Evolutionary conservation across 2,797 vertebrate genomes (phyloP).

Genomic region (Cyclura pinguis): DNA sequence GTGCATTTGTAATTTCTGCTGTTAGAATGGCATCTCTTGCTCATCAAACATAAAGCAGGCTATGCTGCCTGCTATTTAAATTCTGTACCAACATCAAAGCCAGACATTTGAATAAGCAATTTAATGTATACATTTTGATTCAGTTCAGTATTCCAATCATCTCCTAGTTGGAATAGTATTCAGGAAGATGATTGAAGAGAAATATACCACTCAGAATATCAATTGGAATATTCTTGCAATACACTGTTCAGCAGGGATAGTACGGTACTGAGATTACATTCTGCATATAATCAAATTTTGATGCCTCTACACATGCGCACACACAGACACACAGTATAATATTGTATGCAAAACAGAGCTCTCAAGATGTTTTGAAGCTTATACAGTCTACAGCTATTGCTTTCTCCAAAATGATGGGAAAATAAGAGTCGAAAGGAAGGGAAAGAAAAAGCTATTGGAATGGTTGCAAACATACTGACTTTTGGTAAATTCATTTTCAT

Average conservation of each 20-base stretch:
- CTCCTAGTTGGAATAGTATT: slow-evolving; percentile 79
- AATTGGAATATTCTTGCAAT: slow-evolving; percentile 78
- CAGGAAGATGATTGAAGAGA: slow-evolving; percentile 78
- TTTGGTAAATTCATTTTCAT: slow-evolving; percentile 51
- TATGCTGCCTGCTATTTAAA: slow-evolving; percentile 78
- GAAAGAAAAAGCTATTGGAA: slow-evolving; percentile 43
- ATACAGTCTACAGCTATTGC: slow-evolving; percentile 52
- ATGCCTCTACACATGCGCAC: slow-evolving; percentile 72
- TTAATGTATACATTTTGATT: slow-evolving; percentile 84
- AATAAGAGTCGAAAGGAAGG: slow-evolving; percentile 22
- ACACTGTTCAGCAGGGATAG: slow-evolving; percentile 74
- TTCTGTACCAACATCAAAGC: slow-evolving; percentile 80
- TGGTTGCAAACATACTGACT: slow-evolving; percentile 42
- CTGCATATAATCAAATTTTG: slow-evolving; percentile 81
- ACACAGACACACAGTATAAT: slow-evolving; percentile 63
- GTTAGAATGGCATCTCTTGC: slow-evolving; percentile 61
- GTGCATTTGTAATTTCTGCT: slow-evolving; percentile 63
- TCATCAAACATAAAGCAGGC: slow-evolving; percentile 79
- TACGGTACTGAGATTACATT: slow-evolving; percentile 81
- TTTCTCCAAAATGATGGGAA: slow-evolving; percentile 63
- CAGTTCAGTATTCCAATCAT: slow-evolving; percentile 79
- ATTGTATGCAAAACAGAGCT: slow-evolving; percentile 72
- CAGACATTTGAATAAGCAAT: slow-evolving; percentile 83
- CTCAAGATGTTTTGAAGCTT: slow-evolving; percentile 58
- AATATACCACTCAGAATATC: slow-evolving; percentile 79